Percentiles rank a stretch among this genome's conserved stretches.
phyloP scores from a whole-genome alignment of 2,888 invertebrate genomes.

The Lithodes maja region DNA sequence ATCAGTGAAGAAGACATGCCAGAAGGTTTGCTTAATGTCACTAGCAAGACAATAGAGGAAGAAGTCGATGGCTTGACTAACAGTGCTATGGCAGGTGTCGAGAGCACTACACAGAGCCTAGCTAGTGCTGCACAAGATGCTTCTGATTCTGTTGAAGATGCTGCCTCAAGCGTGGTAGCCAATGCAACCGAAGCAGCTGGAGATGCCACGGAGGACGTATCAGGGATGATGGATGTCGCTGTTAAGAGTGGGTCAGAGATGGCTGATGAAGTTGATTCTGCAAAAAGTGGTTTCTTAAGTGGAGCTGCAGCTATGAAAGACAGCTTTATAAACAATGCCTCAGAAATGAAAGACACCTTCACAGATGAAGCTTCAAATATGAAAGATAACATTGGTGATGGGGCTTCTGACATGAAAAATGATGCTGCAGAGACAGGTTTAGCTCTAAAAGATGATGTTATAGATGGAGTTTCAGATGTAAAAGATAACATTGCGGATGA shows the following conservation, averaged over 20 bases:
- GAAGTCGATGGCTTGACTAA: too few relatives aligned
- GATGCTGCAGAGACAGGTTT: not conserved
- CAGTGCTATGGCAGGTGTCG: not conserved
- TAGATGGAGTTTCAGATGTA: not conserved
- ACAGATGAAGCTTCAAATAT: not conserved
- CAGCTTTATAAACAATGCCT: too few relatives aligned
- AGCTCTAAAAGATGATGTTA: not conserved
- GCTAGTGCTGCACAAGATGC: not conserved
- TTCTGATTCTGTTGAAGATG: not conserved
- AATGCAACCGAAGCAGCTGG: not conserved
- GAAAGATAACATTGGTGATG: not conserved
- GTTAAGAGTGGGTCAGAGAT: too few relatives aligned
- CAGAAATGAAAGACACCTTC: too few relatives aligned
- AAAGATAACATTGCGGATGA: not conserved
- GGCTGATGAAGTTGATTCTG: too few relatives aligned
- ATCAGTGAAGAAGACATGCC: not conserved
- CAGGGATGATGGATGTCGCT: too few relatives aligned
- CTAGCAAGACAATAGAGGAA: too few relatives aligned
- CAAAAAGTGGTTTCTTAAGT: too few relatives aligned
- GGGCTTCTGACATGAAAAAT: not conserved
- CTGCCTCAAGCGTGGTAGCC: constrained; percentile 4
- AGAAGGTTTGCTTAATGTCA: not conserved
- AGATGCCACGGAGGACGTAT: not conserved
- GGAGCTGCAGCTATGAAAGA: too few relatives aligned
- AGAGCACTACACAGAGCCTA: not conserved